phyloP scores from a whole-genome alignment of 2,888 invertebrate species.

The Scaptodrosophila latifasciaeformis region DNA sequence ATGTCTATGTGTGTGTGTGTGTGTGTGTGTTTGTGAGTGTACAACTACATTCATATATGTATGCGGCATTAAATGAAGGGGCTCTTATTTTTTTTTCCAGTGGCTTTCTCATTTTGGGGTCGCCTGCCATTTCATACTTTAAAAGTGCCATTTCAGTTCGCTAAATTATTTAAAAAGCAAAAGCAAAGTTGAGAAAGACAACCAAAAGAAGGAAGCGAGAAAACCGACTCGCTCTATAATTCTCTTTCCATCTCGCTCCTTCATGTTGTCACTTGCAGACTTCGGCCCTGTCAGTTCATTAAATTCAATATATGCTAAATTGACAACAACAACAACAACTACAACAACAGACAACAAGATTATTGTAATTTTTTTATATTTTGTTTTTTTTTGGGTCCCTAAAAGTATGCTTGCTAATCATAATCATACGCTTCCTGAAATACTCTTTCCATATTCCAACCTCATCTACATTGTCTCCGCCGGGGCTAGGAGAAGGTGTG shows the following conservation, averaged over 20 bases:
- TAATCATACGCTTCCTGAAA: conserved; percentile 42
- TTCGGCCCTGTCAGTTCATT: conserved; percentile 40
- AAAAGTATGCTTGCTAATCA: conserved; percentile 56
- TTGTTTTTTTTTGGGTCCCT: conserved; percentile 23
- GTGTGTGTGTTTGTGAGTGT: conserved; percentile 54
- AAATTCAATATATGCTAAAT: conserved; percentile 58
- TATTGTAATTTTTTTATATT: no score
- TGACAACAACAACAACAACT: conserved; percentile 39
- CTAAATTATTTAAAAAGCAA: conserved; percentile 52
- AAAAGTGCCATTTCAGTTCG: conserved; percentile 59
- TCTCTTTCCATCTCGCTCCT: no score
- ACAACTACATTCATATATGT: no score
- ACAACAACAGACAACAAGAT: neutral
- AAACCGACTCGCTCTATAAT: no score
- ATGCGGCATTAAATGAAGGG: conserved; percentile 51
- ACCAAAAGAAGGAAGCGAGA: conserved; percentile 10
- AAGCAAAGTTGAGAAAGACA: conserved; percentile 42
- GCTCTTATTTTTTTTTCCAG: conserved; percentile 29
- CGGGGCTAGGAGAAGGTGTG: no score
- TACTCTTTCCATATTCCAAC: no score
- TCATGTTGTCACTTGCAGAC: neutral
- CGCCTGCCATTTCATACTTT: conserved; percentile 57
- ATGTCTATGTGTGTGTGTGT: conserved; percentile 34
- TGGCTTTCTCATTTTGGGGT: conserved; percentile 41
- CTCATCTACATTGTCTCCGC: no score